Evolutionary conservation across 1,140 invertebrate species (phyloP).

Genomic region (Solenopsis fugax): DNA sequence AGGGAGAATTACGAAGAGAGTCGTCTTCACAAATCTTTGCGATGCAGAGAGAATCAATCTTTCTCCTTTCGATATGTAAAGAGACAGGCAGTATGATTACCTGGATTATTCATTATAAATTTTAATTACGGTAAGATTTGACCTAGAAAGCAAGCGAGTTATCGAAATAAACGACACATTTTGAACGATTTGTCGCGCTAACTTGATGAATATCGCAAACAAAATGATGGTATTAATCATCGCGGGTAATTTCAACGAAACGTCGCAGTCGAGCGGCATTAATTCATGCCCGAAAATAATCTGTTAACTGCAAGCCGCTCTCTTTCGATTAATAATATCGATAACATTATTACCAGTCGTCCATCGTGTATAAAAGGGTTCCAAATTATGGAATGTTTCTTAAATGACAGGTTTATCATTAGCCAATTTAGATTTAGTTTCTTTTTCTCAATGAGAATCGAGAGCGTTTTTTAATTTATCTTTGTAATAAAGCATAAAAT

Average conservation of each 20-base stretch:
- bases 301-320: constrained; percentile 9
- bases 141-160: constrained; percentile 12
- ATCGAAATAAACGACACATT: not conserved
- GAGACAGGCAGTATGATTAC: not conserved
- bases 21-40: not conserved
- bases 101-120: constrained; percentile 13
- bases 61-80: not conserved
- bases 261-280: constrained; percentile 2
- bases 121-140: not conserved
- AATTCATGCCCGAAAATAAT: constrained; percentile 50
- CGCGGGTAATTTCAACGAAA: not conserved
- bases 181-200: constrained; percentile 33
- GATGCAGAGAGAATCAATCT: not conserved
- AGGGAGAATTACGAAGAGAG: not conserved
- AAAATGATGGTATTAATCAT: constrained; percentile 50
- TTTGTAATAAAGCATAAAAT: not conserved
- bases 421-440: not conserved
- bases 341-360: constrained; percentile 37
- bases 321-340: constrained; percentile 49
- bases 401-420: not conserved
- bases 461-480: not conserved
- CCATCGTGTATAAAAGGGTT: constrained; percentile 32
- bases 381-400: constrained; percentile 10
- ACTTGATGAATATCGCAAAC: constrained; percentile 43
- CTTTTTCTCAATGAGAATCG: not conserved